Percentiles rank a stretch among this genome's conserved stretches.
Evolutionary conservation across 2,888 invertebrate genomes (phyloP).

Genomic region (Nemoura dubitans): DNA sequence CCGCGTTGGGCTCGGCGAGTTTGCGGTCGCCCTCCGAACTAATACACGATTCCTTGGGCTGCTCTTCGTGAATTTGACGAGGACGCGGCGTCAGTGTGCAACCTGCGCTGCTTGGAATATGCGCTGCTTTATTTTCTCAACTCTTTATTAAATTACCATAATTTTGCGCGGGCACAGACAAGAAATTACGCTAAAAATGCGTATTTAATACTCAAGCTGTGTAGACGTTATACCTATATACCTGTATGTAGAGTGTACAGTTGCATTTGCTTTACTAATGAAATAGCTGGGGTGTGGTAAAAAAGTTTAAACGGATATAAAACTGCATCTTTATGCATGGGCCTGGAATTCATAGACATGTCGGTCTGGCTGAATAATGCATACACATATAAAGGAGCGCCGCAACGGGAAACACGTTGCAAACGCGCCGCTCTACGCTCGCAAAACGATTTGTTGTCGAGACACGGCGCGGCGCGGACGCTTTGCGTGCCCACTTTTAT

Average conservation of each 20-base stretch:
- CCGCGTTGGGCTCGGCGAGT: neutral
- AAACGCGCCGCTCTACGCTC: neutral
- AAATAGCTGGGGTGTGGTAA: neutral
- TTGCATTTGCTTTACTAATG: neutral
- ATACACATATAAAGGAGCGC: neutral
- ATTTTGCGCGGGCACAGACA: neutral
- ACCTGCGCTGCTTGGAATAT: neutral
- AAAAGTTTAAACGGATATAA: neutral
- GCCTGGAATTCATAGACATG: slow-evolving; percentile 1
- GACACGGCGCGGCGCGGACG: no score
- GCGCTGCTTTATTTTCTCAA: neutral
- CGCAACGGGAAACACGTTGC: neutral
- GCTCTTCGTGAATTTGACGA: neutral
- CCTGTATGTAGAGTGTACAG: neutral
- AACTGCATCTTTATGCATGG: neutral
- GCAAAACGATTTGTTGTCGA: neutral
- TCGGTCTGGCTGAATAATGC: neutral
- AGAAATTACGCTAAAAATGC: no score
- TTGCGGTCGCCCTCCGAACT: no score
- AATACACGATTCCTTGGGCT: neutral
- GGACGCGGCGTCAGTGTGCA: neutral
- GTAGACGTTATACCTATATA: neutral
- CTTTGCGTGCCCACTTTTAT: neutral
- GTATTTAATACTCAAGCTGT: neutral
- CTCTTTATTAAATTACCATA: neutral